Evolutionary conservation across 2,113 vertebrate genomes (phyloP).

Genomic region (Galbula dea): DNA sequence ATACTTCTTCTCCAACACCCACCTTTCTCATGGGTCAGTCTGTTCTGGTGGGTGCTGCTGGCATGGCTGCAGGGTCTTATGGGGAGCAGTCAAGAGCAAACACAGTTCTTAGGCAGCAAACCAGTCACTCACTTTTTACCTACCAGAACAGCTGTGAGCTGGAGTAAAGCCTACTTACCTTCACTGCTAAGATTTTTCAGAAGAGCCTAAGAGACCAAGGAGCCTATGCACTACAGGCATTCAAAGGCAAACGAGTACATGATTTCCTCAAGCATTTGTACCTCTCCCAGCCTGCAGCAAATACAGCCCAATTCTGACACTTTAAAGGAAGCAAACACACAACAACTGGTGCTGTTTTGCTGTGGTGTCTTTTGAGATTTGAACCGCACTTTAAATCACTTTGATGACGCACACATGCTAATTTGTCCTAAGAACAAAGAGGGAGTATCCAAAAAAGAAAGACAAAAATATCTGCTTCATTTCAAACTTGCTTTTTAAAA

Average conservation of each 20-base stretch:
- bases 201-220: neutral
- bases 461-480: neutral
- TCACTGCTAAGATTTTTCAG: neutral
- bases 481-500: neutral
- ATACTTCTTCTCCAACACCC: neutral
- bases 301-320: neutral
- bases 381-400: conserved; percentile 11
- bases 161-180: neutral
- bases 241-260: neutral
- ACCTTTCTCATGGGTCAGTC: neutral
- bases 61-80: neutral
- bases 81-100: neutral
- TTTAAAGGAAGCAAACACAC: neutral
- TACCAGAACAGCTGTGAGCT: neutral
- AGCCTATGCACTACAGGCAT: neutral
- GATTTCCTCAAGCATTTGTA: neutral
- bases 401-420: neutral
- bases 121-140: neutral
- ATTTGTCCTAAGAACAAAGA: conserved; percentile 21
- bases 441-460: neutral
- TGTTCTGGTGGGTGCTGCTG: neutral
- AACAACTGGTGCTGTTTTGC: neutral
- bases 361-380: neutral
- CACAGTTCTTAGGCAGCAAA: neutral
- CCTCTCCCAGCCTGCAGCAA: neutral